Percentiles rank a stretch among this genome's conserved stretches.
phyloP scores from a whole-genome alignment of 1,140 invertebrate genomes.

The Rhynchophorus ferrugineus region DNA sequence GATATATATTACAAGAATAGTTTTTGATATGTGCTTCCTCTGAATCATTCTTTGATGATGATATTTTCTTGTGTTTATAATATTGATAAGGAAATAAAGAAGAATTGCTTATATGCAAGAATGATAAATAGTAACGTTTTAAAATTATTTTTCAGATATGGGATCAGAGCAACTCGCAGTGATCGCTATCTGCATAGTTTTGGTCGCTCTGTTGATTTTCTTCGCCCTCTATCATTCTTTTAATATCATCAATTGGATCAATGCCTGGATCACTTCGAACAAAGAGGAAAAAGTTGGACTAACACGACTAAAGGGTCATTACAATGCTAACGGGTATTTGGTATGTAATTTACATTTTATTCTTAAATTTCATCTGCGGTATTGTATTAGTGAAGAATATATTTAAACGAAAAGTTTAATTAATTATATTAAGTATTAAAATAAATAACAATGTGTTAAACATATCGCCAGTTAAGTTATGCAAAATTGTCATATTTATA shows the following conservation, averaged over 20 bases:
- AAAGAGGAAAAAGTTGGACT: constrained; percentile 55
- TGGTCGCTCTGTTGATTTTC: constrained; percentile 39
- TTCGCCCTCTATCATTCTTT: constrained; percentile 46
- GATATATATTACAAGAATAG: too few relatives aligned
- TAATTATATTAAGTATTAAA: too few relatives aligned
- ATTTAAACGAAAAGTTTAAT: neutral
- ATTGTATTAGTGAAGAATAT: neutral
- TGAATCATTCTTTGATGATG: too few relatives aligned
- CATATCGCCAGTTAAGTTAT: too few relatives aligned
- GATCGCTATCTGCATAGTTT: constrained; percentile 37
- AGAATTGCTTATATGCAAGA: too few relatives aligned
- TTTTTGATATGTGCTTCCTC: too few relatives aligned
- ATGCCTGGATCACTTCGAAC: constrained; percentile 51
- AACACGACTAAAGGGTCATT: constrained; percentile 48
- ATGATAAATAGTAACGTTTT: too few relatives aligned
- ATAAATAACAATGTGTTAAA: too few relatives aligned
- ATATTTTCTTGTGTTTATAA: too few relatives aligned
- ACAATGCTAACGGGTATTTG: constrained; percentile 56
- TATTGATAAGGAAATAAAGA: too few relatives aligned
- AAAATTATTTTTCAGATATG: constrained; percentile 29
- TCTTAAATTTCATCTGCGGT: neutral
- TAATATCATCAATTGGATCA: constrained; percentile 44
- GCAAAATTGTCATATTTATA: too few relatives aligned
- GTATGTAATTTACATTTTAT: constrained; percentile 45
- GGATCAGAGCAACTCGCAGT: constrained; percentile 38